phyloP scores from a whole-genome alignment of 2,797 vertebrate genomes.

The Calcarius lapponicus region DNA sequence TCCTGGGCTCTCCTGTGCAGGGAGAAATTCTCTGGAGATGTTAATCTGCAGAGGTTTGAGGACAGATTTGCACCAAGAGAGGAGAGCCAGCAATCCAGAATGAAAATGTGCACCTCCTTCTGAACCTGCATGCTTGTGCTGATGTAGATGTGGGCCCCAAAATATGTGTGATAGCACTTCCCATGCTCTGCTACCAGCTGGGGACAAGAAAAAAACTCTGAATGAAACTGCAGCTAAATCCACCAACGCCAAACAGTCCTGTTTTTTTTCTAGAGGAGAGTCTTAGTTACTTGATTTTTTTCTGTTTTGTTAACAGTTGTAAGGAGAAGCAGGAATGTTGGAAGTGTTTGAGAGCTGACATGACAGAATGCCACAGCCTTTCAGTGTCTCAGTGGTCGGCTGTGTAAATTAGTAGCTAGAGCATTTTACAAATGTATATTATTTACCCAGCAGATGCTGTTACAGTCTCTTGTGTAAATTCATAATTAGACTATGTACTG shows the following conservation, averaged over 20 bases:
- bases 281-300: not conserved
- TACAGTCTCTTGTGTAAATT: constrained; percentile 57
- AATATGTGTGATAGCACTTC: not conserved
- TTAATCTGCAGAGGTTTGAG: not conserved
- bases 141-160: not conserved
- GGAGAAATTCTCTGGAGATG: not conserved
- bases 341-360: constrained; percentile 45
- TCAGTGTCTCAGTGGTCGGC: constrained; percentile 51
- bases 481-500: constrained; percentile 43
- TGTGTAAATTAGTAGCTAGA: constrained; percentile 69
- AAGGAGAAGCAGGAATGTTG: constrained; percentile 11
- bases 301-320: constrained; percentile 1
- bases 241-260: not conserved
- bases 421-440: constrained; percentile 73
- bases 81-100: not conserved
- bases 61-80: not conserved
- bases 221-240: not conserved
- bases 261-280: not conserved
- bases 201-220: not conserved
- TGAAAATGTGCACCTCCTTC: not conserved
- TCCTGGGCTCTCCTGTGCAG: not conserved
- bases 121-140: not conserved
- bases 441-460: constrained; percentile 73
- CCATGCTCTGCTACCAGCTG: not conserved
- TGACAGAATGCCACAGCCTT: constrained; percentile 53